Base-by-base conservation (phyloP, 2,113 vertebrate species). In the Scomber japonicus region DNA sequence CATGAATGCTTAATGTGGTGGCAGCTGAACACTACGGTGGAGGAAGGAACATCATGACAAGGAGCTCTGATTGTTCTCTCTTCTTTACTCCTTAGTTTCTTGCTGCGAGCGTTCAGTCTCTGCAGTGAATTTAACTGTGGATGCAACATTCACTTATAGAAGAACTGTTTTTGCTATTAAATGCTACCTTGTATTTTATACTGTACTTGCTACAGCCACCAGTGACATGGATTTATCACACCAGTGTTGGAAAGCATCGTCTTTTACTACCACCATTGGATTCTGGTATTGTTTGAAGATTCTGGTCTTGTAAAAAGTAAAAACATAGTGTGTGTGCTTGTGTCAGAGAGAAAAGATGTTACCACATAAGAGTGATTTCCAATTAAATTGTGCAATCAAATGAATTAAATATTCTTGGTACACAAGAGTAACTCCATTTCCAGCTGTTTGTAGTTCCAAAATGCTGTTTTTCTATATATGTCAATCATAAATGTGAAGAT, bases 151-250 rank as follows among this genome's bases (percentile, higher is more conserved):
- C 57, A 35, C 27, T 75, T n/a, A 11, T 57, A 69, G 30, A 65
- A 64, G 30, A 82, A 76, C 80, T 56, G 76, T 67, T 80, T 88
- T 91, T 90, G 77, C 50, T 86, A 73, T 54, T n/a, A 48, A 80
- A 78, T 68, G n/a, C 30, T 31, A n/a, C 30, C 53, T 44, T 70
- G 61, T 76, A 40, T 89, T 88, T 89, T 88, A 35, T 81, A 72
- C 81, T 80, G 50, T 82, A 53, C 61, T 17, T 57, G 46, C 73
- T 68, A 31, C 62, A 51, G 57, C 62, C 62, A 51, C 55, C 54
- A 45, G 51, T 70, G 51, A 69, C 2, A 40, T 61, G 64, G 17
- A 17, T 77, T 71, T 57, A 61, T 46, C 12, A 19, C 63, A 55
- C 11, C 48, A 7, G 56, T 66, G 60, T 48, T 62, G 50, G 50